Conservation (phyloP, 2,113 vertebrate species). For the Tetrax tetrax region DNA sequence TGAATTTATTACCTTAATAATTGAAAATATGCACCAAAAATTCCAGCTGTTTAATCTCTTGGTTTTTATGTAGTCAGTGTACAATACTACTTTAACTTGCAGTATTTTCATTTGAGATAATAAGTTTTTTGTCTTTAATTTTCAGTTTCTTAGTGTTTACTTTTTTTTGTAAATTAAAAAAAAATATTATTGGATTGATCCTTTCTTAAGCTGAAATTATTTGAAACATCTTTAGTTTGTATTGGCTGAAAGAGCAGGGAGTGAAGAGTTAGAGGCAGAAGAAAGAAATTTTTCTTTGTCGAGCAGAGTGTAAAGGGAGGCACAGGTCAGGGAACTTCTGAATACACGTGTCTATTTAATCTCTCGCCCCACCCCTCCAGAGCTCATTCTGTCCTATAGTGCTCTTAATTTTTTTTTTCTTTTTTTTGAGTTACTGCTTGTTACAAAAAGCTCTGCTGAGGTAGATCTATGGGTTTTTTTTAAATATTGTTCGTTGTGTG, state of each 20-base stretch:
- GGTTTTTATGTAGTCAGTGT: not conserved
- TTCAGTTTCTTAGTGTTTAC: not conserved
- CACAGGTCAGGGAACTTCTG: not conserved
- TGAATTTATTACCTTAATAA: not conserved
- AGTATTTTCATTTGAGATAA: not conserved
- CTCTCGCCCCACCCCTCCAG: not conserved
- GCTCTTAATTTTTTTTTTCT: not conserved
- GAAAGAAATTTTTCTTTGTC: not conserved
- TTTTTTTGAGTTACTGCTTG: not conserved
- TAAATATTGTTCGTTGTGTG: not conserved
- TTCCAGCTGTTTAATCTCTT: no score
- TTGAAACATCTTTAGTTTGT: slow-evolving; percentile 17
- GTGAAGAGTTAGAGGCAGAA: not conserved
- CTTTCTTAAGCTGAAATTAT: slow-evolving; percentile 17
- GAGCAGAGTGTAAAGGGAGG: not conserved
- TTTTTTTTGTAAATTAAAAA: not conserved
- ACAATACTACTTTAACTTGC: not conserved
- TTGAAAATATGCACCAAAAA: not conserved
- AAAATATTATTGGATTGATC: slow-evolving; percentile 24
- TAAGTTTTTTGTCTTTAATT: not conserved
- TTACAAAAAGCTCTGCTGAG: not conserved
- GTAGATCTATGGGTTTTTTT: not conserved
- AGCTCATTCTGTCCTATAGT: not conserved
- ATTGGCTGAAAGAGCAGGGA: slow-evolving; percentile 17
- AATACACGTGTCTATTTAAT: not conserved